Evolutionary conservation across 2,888 invertebrate genomes (phyloP), one percentile per base, ranked within the genome.

Genomic region (Rhamnusium bicolor): DNA sequence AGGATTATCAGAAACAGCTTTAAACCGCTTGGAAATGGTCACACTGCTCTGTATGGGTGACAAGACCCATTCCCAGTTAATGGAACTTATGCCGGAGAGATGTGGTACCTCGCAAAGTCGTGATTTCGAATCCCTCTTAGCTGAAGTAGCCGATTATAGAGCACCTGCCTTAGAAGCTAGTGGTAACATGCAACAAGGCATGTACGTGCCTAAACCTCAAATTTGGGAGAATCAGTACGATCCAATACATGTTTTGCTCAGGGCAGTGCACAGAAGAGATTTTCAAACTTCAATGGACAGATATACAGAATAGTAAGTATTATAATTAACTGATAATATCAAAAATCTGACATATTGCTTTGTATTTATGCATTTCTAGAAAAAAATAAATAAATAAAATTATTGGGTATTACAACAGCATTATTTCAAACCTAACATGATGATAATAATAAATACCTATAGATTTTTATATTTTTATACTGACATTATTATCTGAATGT

Each of bases 211-310:
- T 81, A 95, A 94, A 86, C 91, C 94, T 7, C 90, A 91, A 65
- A 81, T 84, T n/a, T 98, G 98, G 98, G 94, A 96, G 86, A 91
- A 93, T 77, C 92, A 96, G 84, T 98, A 96, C 88, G 98, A 98
- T 89, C 98, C 98, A 0, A 91, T 99, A 71, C 97, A 98, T 88
- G 96, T 98, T 24, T 89, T 97, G 70, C 89, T 98, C 0, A 91
- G 98, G 79, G 96, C 97, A 21, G 96, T 98, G 5, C 97, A 98
- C 88, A 89, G 97, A 62, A 91, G 96, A 76, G 98, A 99, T 87
- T 98, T 97, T 88, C 98, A 98, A 88, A 93, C 94, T 8, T 96
- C 98, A 12, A 94, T 98, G 93, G 98, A 99, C 88, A 91, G 98
- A 82, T 98, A 95, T 86, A 94, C 95, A 0, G 93, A 95, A 80